Evolutionary conservation across 2,888 invertebrate genomes (phyloP), one percentile per base, ranked within the genome.

Genomic region (Anodontia alba): DNA sequence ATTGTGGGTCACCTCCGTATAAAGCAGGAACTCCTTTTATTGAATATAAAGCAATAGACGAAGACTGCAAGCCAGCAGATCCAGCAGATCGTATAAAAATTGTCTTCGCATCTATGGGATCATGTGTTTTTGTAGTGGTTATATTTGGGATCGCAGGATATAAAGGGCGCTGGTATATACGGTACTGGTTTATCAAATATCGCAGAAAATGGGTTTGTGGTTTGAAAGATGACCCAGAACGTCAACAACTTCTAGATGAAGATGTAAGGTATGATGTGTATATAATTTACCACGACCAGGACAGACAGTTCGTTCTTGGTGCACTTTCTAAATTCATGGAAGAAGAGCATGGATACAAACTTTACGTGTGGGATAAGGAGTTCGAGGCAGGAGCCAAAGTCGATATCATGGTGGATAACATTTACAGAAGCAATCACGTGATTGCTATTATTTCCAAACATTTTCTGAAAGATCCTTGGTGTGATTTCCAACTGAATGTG

Each of bases 401-500:
- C 0, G 73, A 80, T 42, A 74, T 78, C 10, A 81, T 85, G 23
- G 49, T 78, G 1, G 78, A 77, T 7, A 80, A 71, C 26, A 84
- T 87, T n/a, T 73, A 82, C 67, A 46, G 54, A 0, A 86, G 85
- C 51, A 74, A 77, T 12, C 73, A 79, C 31, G 68, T 84, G 36
- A 49, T 85, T 23, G 73, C 82, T 20, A 38, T 87, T n/a, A 57
- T 87, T 29, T 86, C 87, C 0, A 75, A 78, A n/a, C 51, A 67
- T 43, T 86, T 84, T 69, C 69, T 82, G 42, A 76, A 78, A 26
- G 71, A 81, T 29, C 67, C 76, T 15, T 85, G 85, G 84, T 85
- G 84, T 71, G 62, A 81, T 17, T 87, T 87, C 68, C 80, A 87
- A 54, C 38, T 87, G 3, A 73, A 71, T n/a, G 70, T 87, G 20